These are phyloP conservation scores for Drymonia ruficornis DNA, from an alignment of 2,888 invertebrate species.

Conservation along the genomic window DNA sequence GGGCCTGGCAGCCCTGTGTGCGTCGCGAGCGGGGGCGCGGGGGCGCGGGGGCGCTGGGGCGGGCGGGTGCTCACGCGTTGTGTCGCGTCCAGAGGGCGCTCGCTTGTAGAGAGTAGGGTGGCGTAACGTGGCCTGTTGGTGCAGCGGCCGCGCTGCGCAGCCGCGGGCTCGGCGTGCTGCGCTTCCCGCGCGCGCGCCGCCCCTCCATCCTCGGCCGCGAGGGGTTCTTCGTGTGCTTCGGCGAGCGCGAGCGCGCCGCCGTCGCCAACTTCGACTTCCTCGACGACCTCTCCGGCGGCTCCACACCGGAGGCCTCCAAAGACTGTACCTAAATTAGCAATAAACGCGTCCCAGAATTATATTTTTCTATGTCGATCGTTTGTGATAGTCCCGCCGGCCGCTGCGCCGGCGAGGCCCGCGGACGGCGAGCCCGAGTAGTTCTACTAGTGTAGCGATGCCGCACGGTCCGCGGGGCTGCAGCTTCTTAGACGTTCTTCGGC, in stretches of 20 bases:
- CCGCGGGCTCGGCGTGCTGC: conserved; percentile 83
- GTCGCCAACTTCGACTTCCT: conserved; percentile 93
- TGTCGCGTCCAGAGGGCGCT: conserved; percentile 66
- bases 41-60: conserved; percentile 39
- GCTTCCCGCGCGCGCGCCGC: conserved; percentile 79
- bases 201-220: conserved; percentile 91
- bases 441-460: conserved; percentile 63
- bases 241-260: conserved; percentile 90
- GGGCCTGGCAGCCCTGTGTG: conserved; percentile 28
- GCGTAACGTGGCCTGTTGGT: conserved; percentile 54
- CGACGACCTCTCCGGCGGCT: conserved; percentile 85
- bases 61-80: conserved; percentile 60
- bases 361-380: conserved; percentile 64
- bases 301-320: conserved; percentile 75
- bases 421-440: conserved; percentile 63
- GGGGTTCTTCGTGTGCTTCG: conserved; percentile 91
- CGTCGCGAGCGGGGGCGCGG: conserved; percentile 32
- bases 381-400: conserved; percentile 56
- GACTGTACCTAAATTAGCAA: conserved; percentile 74
- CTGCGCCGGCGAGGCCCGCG: conserved; percentile 31
- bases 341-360: conserved; percentile 68
- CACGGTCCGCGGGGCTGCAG: conserved; percentile 73
- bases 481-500: conserved; percentile 61
- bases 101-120: conserved; percentile 55
- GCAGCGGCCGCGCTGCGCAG: conserved; percentile 86